Evolutionary conservation across 2,797 vertebrate genomes (phyloP), one percentile per base, ranked within the genome.

Genomic region (Spinus pinus): DNA sequence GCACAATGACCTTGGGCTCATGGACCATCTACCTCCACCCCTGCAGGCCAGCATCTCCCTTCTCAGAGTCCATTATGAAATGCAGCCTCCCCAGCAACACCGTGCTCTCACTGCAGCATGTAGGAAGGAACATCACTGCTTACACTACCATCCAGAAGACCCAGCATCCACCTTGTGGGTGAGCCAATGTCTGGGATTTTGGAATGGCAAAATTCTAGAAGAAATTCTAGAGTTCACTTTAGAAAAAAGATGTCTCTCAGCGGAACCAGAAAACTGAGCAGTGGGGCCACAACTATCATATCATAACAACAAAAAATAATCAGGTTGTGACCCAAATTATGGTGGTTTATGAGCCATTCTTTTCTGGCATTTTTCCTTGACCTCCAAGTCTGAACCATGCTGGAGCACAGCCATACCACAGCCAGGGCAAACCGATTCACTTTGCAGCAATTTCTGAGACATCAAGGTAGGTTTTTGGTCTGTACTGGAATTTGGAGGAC

Each of bases 321-420:
- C 50, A 75, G 35, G 57, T 67, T 61, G n/a, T 2, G 10, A 74
- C 49, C 25, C 62, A 85, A 41, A 75, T 60, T 79, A 50, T 41
- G 50, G 54, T 61, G 54, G 58, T 66, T 90, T 93, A 81, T 72
- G 58, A 95, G 35, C 31, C 46, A 31, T 93, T 92, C 81, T 92
- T 86, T 69, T 47, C 86, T 1, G 0, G 39, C 15, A 41, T 72
- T 93, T 74, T 84, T 61, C 79, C 87, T 46, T 39, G 60, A 90
- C 24, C 39, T 60, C 42, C 47, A 84, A 83, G 61, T 42, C 46
- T 14, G 30, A 89, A 15, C 66, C 47, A 62, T 0, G 1, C 1
- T 30, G 42, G 65, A 78, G 28, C 42, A 67, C n/a, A 78, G 69
- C 42, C 79, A 41, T 61, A 65, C 16, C 64, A 87, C 39, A 81